Evolutionary conservation across 64 coral and sea anemone genomes (phyloP).

Genomic region (Dendronephthya gigantea): DNA sequence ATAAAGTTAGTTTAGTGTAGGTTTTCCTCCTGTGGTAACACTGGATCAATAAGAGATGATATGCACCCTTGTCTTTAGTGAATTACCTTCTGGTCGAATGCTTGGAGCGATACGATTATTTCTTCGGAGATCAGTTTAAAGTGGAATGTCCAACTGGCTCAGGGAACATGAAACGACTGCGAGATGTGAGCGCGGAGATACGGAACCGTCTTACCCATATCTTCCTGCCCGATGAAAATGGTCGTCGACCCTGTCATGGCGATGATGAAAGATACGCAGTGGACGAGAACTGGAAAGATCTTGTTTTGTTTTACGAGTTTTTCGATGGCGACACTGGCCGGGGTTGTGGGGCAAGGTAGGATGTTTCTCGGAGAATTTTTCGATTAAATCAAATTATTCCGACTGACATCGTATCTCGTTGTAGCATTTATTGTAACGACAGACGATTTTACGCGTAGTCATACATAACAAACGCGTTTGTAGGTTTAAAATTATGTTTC

Average conservation of each 20-base stretch:
- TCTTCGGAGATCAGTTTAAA: conserved; percentile 62
- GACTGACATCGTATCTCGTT: too few species aligned
- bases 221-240: conserved; percentile 64
- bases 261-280: conserved; percentile 53
- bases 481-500: too few species aligned
- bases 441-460: too few species aligned
- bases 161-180: conserved; percentile 70
- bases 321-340: conserved; percentile 85
- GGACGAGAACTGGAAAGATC: conserved; percentile 68
- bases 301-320: conserved; percentile 98
- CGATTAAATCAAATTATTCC: too few species aligned
- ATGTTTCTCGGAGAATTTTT: too few species aligned
- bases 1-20: too few species aligned
- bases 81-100: conserved; percentile 72
- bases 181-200: conserved; percentile 71
- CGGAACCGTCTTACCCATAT: conserved; percentile 59
- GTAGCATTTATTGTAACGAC: too few species aligned
- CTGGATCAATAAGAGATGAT: neutral
- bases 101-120: conserved; percentile 76
- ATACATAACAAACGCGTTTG: too few species aligned
- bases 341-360: conserved; percentile 91
- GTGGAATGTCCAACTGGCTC: conserved; percentile 92
- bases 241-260: conserved; percentile 85
- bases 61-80: conserved; percentile 31
- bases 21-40: too few species aligned